A percentile compares a stretch with the other conserved stretches of the same genome.
Conservation (phyloP, 2,888 invertebrate species). For the Epinotia brunnichana region DNA sequence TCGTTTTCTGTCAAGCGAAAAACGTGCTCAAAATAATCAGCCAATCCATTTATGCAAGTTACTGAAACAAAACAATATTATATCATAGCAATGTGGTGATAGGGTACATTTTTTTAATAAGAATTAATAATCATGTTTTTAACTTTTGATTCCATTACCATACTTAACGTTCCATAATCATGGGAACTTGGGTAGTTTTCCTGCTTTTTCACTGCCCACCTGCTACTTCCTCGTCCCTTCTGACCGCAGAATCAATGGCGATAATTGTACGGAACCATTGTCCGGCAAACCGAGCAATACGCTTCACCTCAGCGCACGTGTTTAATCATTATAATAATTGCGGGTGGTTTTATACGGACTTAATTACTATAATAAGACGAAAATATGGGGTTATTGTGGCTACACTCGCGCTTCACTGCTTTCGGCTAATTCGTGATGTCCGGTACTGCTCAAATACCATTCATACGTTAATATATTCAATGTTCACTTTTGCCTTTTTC, state of each 20-base stretch:
- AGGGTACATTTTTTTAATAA: not conserved
- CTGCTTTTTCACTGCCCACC: constrained; percentile 57
- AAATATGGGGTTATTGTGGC: constrained; percentile 70
- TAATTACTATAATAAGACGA: constrained; percentile 78
- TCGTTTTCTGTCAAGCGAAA: not conserved
- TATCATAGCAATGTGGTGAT: not conserved
- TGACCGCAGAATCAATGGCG: constrained; percentile 81
- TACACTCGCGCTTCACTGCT: constrained; percentile 69
- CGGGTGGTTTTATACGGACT: constrained; percentile 77
- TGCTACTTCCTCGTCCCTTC: constrained; percentile 58
- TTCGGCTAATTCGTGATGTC: constrained; percentile 78
- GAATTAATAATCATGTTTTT: not conserved
- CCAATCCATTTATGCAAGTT: not conserved
- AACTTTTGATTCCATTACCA: constrained; percentile 31
- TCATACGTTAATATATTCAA: constrained; percentile 13
- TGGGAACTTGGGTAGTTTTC: constrained; percentile 34
- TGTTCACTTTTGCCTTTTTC: not conserved
- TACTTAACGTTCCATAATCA: constrained; percentile 25
- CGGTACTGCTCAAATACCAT: constrained; percentile 57
- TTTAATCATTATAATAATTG: constrained; percentile 80
- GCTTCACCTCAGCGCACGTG: constrained; percentile 75
- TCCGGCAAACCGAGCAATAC: constrained; percentile 64
- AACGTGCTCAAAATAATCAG: not conserved
- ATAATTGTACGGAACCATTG: constrained; percentile 74
- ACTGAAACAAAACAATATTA: no score